Base-by-base conservation (phyloP, 2,113 vertebrate genomes). In the Nestor notabilis region DNA sequence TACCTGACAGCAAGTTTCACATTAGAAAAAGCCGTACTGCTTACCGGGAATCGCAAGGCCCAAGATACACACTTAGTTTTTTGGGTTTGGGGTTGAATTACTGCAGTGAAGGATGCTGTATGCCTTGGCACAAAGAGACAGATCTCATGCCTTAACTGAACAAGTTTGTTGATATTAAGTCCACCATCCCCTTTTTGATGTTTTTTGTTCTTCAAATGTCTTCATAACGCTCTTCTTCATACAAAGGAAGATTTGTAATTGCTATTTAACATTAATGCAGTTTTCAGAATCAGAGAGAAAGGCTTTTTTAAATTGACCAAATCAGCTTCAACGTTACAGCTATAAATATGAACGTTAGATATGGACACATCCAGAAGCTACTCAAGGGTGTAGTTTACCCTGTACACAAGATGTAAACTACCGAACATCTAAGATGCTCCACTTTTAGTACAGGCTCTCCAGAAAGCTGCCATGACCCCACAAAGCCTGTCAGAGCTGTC, bases 221-320 rank as follows among this genome's bases (percentile, higher is more conserved):
- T 76, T 49, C 47, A 3, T 4, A 1, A 60, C 17, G 71, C 35
- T 89, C 72, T 29, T 84, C 52, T 47, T 41, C 80, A 44, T 17
- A 72, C 72, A 79, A 0, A 39, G 31, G 33, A 81, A 78, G 60
- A 39, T 46, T 78, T 80, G 76, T 79, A 94, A 66, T 77, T 75
- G 69, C 76, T 85, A 13, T 87, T 92, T 78, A 91, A 92, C 63
- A 91, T 70, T 87, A 93, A 81, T 56, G 76, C 24, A 18, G 44
- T 37, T 88, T 76, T 64, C 83, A 69, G 61, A 79, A 92, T 35
- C 3, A 4, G 58, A 58, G 37, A 46, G 69, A 52, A 83, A 37
- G 13, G 4, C 2, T 9, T 1, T 7, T 76, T 60, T 83, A 33
- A 33, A 52, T 18, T 33, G 12, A 29, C 35, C 46, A 41, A 15